phyloP scores from a whole-genome alignment of 2,797 vertebrate genomes.

The Rhodeus uyekii region DNA sequence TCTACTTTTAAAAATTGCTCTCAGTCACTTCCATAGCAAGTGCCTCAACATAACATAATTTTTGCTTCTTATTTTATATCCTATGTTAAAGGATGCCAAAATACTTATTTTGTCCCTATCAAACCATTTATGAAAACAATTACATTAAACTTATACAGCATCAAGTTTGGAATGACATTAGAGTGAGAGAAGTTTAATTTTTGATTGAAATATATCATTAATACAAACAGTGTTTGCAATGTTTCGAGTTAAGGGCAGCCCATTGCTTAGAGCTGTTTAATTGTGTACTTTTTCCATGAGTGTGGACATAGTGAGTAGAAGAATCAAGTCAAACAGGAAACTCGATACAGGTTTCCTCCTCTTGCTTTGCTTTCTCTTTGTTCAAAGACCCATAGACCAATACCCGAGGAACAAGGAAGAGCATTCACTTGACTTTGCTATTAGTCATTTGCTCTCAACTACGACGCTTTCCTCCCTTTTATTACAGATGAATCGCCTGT shows the following conservation, averaged over 20 bases:
- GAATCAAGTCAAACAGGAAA: conserved; percentile 75
- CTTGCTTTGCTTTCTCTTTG: conserved; percentile 57
- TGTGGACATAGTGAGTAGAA: conserved; percentile 17
- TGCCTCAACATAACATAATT: too few species aligned
- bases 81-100: too few species aligned
- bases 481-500: neutral
- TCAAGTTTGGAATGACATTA: neutral
- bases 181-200: neutral
- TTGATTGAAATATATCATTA: neutral
- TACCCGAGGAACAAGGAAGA: conserved; percentile 38
- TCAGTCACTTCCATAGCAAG: too few species aligned
- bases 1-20: too few species aligned
- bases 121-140: too few species aligned
- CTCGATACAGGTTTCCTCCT: conserved; percentile 62
- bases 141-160: neutral
- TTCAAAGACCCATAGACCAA: conserved; percentile 45
- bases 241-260: neutral
- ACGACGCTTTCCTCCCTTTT: neutral
- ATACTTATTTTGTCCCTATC: too few species aligned
- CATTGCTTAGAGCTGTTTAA: neutral
- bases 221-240: neutral
- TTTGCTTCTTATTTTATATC: too few species aligned
- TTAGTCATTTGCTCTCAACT: neutral
- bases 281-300: neutral
- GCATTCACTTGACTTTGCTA: conserved; percentile 28